Conservation (phyloP, 2,888 invertebrate species). For the Scaptomyza cyrtandrae region DNA sequence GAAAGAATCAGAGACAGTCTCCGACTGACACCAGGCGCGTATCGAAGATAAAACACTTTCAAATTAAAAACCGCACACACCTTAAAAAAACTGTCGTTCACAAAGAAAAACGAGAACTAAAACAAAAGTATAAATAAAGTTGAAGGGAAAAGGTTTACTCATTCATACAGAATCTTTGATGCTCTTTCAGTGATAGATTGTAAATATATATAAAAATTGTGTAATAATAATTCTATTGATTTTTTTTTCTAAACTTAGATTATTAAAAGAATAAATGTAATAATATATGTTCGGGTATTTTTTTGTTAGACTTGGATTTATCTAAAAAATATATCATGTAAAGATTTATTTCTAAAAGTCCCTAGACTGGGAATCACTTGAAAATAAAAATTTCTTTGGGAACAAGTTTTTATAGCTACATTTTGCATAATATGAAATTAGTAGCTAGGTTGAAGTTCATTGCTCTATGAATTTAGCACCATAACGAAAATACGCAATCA, state of each 20-base stretch:
- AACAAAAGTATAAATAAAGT: slow-evolving; percentile 21
- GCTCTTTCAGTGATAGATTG: too few relatives aligned
- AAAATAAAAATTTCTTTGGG: not conserved
- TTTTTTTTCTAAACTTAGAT: not conserved
- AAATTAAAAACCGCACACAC: slow-evolving; percentile 50
- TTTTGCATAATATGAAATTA: not conserved
- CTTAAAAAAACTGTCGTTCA: slow-evolving; percentile 46
- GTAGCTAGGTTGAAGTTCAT: not conserved
- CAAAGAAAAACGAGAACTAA: slow-evolving; percentile 19
- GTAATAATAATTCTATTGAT: too few relatives aligned
- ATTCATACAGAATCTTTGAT: not conserved
- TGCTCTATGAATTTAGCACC: not conserved
- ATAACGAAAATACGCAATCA: not conserved
- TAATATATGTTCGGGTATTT: too few relatives aligned
- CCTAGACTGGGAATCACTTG: not conserved
- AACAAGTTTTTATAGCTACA: not conserved
- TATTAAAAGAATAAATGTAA: too few relatives aligned
- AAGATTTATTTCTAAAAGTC: not conserved
- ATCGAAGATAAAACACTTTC: slow-evolving; percentile 43
- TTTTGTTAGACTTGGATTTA: too few relatives aligned
- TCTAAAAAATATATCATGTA: not conserved
- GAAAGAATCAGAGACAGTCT: not conserved
- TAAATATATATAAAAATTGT: too few relatives aligned
- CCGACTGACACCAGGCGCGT: slow-evolving; percentile 5
- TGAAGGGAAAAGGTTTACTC: not conserved